Base-by-base conservation (phyloP, 2,888 invertebrate species). In the Drosophila kuntzei region DNA sequence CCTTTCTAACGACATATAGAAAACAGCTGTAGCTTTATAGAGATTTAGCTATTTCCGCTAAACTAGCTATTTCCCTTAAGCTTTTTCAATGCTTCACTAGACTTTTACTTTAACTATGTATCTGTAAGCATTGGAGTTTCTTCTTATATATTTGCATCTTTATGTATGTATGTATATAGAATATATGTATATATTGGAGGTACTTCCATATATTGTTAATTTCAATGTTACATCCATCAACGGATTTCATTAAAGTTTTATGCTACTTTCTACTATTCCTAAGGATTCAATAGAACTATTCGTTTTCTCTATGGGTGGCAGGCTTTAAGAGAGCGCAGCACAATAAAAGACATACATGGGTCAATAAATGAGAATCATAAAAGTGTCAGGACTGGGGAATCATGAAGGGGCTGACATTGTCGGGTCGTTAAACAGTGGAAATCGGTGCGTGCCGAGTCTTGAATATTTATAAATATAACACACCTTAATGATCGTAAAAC, bases 391-490 rank as follows among this genome's bases (percentile, higher is more conserved):
- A 54, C 37, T 51, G 44, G 58, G 53, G 14, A 74, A 60, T 70
- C 69, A 57, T 59, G 62, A 69, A 60, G 67, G 54, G 41, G 60
- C 68, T 77, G 86, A 84, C 80, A 80, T 78, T 80, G 80, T 61
- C 67, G 53, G 67, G 55, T 87, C 83, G 79, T 83, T 75, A 83
- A 87, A 66, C 71, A 68, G 81, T 66, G 53, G 60, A 71, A 71
- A 47, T 47, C 51, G 51, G 73, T 76, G 76, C 79, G 84, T 78
- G 84, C 71, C 59, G 74, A 76, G 71, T 64, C 70, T 76, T 76
- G 79, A 74, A 59, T 85, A 75, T 81, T 83, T 87, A 83, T 74
- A 79, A 73, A 84, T 76, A 84, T 59, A 78, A 71, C 73, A 65
- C 67, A 63, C 63, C 81, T 74, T 59, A 66, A 64, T 53, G 63